Conservation (phyloP, 2,797 vertebrate genomes). For the Leucoraja ocellata region DNA sequence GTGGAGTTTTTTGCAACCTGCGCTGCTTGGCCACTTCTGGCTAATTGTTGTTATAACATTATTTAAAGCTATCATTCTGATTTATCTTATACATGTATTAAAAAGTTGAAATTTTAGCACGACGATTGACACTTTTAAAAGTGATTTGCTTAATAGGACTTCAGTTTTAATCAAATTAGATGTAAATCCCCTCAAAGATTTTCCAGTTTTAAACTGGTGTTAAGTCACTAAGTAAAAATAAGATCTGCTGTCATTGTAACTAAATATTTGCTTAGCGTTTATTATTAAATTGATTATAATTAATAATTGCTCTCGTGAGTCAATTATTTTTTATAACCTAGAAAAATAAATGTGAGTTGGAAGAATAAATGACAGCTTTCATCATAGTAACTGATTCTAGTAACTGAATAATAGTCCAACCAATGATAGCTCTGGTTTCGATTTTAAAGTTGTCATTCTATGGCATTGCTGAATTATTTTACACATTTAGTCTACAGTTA, state of each 20-base stretch:
- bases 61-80: not conserved
- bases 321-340: not conserved
- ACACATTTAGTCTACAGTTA: not conserved
- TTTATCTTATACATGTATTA: not conserved
- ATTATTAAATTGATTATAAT: not conserved
- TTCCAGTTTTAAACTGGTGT: not conserved
- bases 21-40: not conserved
- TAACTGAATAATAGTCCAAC: not conserved
- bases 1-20: not conserved
- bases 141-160: not conserved
- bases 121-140: not conserved
- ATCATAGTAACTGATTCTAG: not conserved
- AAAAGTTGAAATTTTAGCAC: not conserved
- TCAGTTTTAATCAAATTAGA: not conserved
- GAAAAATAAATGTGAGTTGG: not conserved
- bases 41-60: not conserved
- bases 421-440: not conserved
- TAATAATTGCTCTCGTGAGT: not conserved
- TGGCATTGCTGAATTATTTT: not conserved
- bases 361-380: slow-evolving; percentile 3
- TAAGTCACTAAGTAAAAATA: not conserved
- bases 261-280: not conserved
- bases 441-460: not conserved
- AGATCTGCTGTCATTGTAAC: not conserved
- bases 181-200: not conserved